Evolutionary conservation across 2,888 invertebrate genomes (phyloP).

Genomic region (Drosophila incognita): DNA sequence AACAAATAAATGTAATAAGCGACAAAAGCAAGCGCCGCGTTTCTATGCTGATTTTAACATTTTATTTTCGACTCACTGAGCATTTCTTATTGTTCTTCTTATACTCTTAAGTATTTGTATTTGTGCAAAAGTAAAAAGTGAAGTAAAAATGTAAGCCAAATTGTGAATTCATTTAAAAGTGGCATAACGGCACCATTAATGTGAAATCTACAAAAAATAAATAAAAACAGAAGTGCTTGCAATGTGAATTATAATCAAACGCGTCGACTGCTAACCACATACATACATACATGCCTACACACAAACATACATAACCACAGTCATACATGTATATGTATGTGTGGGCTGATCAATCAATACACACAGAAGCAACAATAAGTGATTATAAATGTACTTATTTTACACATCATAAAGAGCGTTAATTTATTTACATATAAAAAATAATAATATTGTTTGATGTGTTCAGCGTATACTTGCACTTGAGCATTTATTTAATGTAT

Average conservation of each 20-base stretch:
- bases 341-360: constrained; percentile 8
- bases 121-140: background rate
- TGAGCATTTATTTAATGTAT: background rate
- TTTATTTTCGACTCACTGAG: constrained; percentile 29
- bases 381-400: constrained; percentile 2
- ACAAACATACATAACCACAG: constrained; percentile 2
- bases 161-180: constrained; percentile 38
- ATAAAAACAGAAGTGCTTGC: constrained; percentile 32
- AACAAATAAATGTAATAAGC: constrained; percentile 55
- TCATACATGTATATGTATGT: background rate
- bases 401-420: background rate
- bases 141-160: constrained; percentile 48
- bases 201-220: constrained; percentile 22
- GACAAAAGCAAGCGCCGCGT: constrained; percentile 33
- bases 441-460: background rate
- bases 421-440: background rate
- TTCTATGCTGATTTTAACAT: constrained; percentile 43
- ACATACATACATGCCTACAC: background rate
- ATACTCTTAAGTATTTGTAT: background rate
- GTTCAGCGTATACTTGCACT: background rate
- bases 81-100: constrained; percentile 19
- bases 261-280: constrained; percentile 1
- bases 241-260: background rate
- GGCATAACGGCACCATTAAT: constrained; percentile 37
- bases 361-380: constrained; percentile 5